Percentiles rank a stretch among this genome's conserved stretches.
These are phyloP conservation scores for Drosophila neonasuta DNA, from an alignment of 2,888 invertebrate genomes.

Conservation along the genomic window DNA sequence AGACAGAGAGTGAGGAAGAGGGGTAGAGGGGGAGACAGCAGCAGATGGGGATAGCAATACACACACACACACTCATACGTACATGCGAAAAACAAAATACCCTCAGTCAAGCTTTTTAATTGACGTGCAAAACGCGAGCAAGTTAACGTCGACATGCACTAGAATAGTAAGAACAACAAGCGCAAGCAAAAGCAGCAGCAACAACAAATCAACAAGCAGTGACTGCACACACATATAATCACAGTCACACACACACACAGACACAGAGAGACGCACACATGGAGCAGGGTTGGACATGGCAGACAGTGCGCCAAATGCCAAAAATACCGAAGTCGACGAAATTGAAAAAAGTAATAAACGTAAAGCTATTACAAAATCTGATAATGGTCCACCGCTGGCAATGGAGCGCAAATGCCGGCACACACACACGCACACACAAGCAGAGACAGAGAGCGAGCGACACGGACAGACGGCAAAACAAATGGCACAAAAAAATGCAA, in stretches of 20 bases:
- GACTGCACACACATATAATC: conserved; percentile 36
- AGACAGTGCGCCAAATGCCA: conserved; percentile 50
- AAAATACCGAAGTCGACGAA: conserved; percentile 63
- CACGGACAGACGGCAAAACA: conserved; percentile 31
- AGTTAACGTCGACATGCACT: conserved; percentile 30
- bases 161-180: conserved; percentile 14
- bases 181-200: conserved; percentile 21
- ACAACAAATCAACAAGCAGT: conserved; percentile 68
- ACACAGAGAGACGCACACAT: conserved; percentile 18
- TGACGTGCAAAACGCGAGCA: conserved; percentile 62
- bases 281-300: conserved; percentile 14
- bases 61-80: conserved; percentile 3
- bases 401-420: conserved; percentile 69
- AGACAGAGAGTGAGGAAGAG: neutral
- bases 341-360: conserved; percentile 78
- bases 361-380: conserved; percentile 80
- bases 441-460: neutral
- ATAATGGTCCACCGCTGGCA: conserved; percentile 75
- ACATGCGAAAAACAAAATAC: conserved; percentile 33
- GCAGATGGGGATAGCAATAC: conserved; percentile 19
- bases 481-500: conserved; percentile 13
- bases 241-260: conserved; percentile 25
- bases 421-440: conserved; percentile 36
- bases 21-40: neutral
- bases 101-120: conserved; percentile 63